These are phyloP conservation scores for Alexandromys fortis DNA, from an alignment of 2,113 vertebrate genomes.

Conservation along the genomic window DNA sequence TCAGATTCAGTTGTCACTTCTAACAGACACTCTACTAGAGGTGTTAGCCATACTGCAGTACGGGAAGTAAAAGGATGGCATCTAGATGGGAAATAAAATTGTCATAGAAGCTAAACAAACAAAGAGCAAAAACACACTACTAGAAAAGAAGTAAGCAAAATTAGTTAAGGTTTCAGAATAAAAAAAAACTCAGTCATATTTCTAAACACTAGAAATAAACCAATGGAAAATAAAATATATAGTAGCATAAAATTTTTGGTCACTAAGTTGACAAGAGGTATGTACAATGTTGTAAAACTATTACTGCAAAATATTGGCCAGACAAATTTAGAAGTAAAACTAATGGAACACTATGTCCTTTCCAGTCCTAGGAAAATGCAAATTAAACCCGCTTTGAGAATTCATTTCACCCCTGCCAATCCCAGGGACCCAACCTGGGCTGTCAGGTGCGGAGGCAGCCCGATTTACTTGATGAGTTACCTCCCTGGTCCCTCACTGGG, in stretches of 20 bases:
- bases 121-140: background rate
- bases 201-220: constrained; percentile 25
- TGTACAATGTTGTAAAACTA: background rate
- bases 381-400: background rate
- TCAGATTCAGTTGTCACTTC: background rate
- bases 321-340: constrained; percentile 24
- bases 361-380: background rate
- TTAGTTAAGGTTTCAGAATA: background rate
- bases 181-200: constrained; percentile 23
- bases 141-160: background rate
- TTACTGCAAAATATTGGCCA: background rate
- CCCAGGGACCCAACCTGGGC: background rate
- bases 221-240: constrained; percentile 30
- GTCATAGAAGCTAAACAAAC: background rate
- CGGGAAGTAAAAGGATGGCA: background rate
- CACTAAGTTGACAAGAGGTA: background rate
- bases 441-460: background rate
- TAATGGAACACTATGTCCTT: background rate
- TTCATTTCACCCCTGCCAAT: background rate
- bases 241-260: background rate
- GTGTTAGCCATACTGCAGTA: background rate
- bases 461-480: background rate
- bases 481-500: background rate
- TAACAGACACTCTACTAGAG: background rate
- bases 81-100: background rate